Evolutionary conservation across 2,888 invertebrate species (phyloP), one percentile per base, ranked within the genome.

Genomic region (Fragum whitleyi): DNA sequence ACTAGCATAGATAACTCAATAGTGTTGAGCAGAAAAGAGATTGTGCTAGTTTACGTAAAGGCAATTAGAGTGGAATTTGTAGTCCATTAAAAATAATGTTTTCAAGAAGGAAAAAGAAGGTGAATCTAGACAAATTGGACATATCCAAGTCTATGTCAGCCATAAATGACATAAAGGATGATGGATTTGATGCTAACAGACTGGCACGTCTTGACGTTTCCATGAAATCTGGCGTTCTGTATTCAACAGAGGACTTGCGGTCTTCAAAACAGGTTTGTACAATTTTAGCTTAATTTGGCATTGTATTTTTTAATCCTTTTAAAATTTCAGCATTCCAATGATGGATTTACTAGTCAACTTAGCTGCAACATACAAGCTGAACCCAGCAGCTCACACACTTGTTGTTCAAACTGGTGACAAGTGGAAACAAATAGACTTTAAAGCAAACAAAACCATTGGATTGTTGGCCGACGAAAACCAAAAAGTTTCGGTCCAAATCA

Each of bases 321-420:
- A n/a, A 59, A 2, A 68, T 67, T 94, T 94, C 94, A 96, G 96
- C 92, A 96, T 96, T 29, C 96, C 96, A 47, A 96, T 96, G 96
- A 96, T 96, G 96, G 96, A 96, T 92, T 95, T 97, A 65, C 95
- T 96, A 86, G 96, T 97, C 72, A 96, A 96, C 92, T 95, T 96
- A 87, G 96, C 96, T 59, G 96, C 96, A 65, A 95, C 95, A 65
- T 95, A 96, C 93, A 96, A 96, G 92, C 88, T 97, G 83, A 95
- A 96, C 87, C 96, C 96, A 47, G 95, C 96, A 79, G 95, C 95
- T 84, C 96, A 96, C 93, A 95, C 96, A 29, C 94, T 96, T 47
- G 96, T 96, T 90, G 91, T 94, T 14, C 95, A 96, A 19, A 94
- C 96, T 80, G 96, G 96, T 89, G 93, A 95, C 89, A 95, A 95